Evolutionary conservation across 2,888 invertebrate species (phyloP), one percentile per base, ranked within the genome.

Genomic region (Ophion obscuratus): DNA sequence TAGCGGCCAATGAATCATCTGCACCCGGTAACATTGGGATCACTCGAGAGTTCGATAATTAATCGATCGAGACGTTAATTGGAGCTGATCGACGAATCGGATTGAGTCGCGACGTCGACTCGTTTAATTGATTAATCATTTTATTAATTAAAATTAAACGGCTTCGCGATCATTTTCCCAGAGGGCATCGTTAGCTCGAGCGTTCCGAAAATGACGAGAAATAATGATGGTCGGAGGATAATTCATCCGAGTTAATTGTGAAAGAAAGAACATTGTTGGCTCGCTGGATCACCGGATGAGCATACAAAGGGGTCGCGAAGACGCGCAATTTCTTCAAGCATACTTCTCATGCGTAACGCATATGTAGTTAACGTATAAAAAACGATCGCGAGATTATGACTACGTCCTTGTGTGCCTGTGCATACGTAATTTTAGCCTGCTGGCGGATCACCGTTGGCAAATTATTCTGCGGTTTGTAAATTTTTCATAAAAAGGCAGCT

Each of bases 391-490:
- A 80, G 62, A n/a, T 7, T 31, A 66, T 17, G 44, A 53, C n/a
- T 31, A 24, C 14, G 59, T 6, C 9, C 27, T 59, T 9, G 44
- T 64, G n/a, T 62, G 6, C 20, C 2, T 64, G 27, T 14, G 53
- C 27, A 40, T 44, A 36, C 27, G 59, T 74, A 67, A 44, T 17
- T 59, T 17, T 1, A 6, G 59, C 36, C 74, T 59, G 57, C 3
- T 67, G 57, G 17, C 40, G 7, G 9, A 40, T n/a, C 57, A 66
- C 20, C 24, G 66, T n/a, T 24, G n/a, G 61, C 5, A 36, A 44
- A 44, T 36, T 61, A 67, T 74, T 81, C 64, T 80, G 57, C 40
- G 40, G 66, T 75, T 74, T 59, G 74, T 27, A 59, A n/a, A 67
- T 75, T 75, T 47, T 17, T 47, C 14, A 61, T 81, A n/a, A 81